These are phyloP conservation scores for Callimorpha dominula DNA, from an alignment of 2,888 invertebrate genomes.

Conservation along the genomic window DNA sequence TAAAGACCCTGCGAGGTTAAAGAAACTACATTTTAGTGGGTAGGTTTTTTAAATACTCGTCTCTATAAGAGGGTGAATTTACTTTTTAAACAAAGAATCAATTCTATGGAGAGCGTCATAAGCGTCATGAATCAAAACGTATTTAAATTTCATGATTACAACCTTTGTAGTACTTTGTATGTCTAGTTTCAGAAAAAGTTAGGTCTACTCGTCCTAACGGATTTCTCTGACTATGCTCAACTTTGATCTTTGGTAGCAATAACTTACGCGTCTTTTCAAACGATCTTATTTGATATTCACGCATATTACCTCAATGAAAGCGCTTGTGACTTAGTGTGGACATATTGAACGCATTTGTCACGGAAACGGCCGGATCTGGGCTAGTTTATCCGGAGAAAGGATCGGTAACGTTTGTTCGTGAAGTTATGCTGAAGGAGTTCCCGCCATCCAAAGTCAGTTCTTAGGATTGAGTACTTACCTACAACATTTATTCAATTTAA, in stretches of 20 bases:
- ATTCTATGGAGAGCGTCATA: too few species aligned
- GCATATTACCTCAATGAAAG: constrained; percentile 12
- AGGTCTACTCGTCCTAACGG: not conserved
- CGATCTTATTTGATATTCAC: constrained; percentile 16
- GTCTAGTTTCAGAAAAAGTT: not conserved
- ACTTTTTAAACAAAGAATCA: too few species aligned
- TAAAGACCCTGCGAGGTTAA: too few species aligned
- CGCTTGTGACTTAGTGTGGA: constrained; percentile 6
- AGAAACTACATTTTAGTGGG: too few species aligned
- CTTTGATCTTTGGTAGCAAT: not conserved
- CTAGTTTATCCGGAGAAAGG: constrained; percentile 6
- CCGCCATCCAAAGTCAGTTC: not conserved
- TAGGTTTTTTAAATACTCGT: too few species aligned
- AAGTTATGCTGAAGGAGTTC: constrained; percentile 3
- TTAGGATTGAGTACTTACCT: not conserved
- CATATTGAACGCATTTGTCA: constrained; percentile 23
- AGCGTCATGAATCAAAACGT: not conserved
- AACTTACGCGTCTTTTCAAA: not conserved
- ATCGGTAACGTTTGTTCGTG: constrained; percentile 7
- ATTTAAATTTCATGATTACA: not conserved
- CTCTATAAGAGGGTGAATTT: too few species aligned
- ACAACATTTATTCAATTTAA: not conserved
- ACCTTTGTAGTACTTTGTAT: not conserved
- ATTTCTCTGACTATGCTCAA: not conserved
- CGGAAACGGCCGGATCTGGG: constrained; percentile 4